Evolutionary conservation across 1,140 invertebrate species (phyloP), one percentile per base, ranked within the genome.

Genomic region (Solenopsis invicta): DNA sequence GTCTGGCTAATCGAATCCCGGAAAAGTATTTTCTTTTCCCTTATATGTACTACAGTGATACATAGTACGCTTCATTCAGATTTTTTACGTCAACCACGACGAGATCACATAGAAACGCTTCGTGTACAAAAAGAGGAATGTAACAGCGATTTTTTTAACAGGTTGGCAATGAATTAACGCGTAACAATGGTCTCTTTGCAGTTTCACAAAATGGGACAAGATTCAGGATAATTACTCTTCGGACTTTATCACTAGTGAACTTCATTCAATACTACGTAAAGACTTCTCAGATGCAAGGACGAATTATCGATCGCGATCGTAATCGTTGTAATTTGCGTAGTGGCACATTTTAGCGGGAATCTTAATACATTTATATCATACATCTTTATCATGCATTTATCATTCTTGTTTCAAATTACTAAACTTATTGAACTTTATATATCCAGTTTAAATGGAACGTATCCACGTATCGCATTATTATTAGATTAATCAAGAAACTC

Each of bases 111-210:
- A 94, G 77, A 94, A 94, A 94, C 90, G 66, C 50, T 64, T 89
- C 59, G 62, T 85, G 89, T 94, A 93, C 81, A 94, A 94, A 95
- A 94, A 92, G 88, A 93, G 94, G 94, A 95, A 94, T 94, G 94
- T 94, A 93, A 93, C 92, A 93, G 90, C 89, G 81, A 92, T 85
- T 74, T 72, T 41, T 66, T 64, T 88, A 66, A 89, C 64, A 69
- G 87, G 91, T 92, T 90, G 87, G 89, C 89, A 92, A 92, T 91
- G 86, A 92, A 66, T 66, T 86, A 52, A 78, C 62, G 56, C 56
- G 37, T 85, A 92, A 92, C 90, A 91, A 89, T 74, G 66, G 66
- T 91, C 88, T 88, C 50, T 69, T n/a, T 67, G n/a, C 41, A 13
- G 37, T 80, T 66, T 37, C 24, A 50, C 21, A 24, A 56, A 50